Base-by-base conservation (phyloP, 2,797 vertebrate genomes). In the Pelodytes ibericus region DNA sequence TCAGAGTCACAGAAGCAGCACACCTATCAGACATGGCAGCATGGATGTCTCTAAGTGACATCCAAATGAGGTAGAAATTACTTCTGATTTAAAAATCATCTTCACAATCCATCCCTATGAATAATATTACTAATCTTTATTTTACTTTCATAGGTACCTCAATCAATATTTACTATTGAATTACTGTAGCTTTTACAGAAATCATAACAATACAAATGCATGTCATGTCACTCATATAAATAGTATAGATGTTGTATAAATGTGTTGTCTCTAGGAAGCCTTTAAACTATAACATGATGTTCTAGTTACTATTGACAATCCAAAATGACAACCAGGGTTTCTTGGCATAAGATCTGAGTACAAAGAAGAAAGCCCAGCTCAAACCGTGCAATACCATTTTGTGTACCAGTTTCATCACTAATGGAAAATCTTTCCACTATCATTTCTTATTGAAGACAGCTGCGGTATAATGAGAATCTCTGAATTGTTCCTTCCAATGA, bases 261-360 rank as follows among this genome's bases (percentile, higher is more conserved):
- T n/a, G n/a, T 0, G 16, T 78, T 82, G 62, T 29, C 31, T 29
- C 56, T 57, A 77, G 63, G 72, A 53, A 66, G 27, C 18, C 49
- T 81, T 82, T 57, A 75, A 80, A 59, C 33, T 80, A 83, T 77
- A 63, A 72, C 15, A 79, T 63, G 79, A 79, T 76, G 83, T 56
- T 61, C 62, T 9, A 15, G 8, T 77, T 86, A 24, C 81, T 81
- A 65, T 51, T 85, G 44, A 30, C 86, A 87, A 84, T 82, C 47
- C 79, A 69, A 85, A 29, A n/a, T n/a, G n/a, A n/a, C n/a, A n/a
- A 62, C 6, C 9, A 63, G 68, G 29, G 20, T 75, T 82, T 70
- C 74, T 81, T 86, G 81, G 80, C 79, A 83, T 67, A 74, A 51
- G 77, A 86, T 85, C 77, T 81, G 62, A 83, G 36, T 25, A 59